A percentile compares a stretch with the other conserved stretches of the same genome.
These are phyloP conservation scores for Drosophila lutescens DNA, from an alignment of 2,888 invertebrate genomes.

Conservation along the genomic window DNA sequence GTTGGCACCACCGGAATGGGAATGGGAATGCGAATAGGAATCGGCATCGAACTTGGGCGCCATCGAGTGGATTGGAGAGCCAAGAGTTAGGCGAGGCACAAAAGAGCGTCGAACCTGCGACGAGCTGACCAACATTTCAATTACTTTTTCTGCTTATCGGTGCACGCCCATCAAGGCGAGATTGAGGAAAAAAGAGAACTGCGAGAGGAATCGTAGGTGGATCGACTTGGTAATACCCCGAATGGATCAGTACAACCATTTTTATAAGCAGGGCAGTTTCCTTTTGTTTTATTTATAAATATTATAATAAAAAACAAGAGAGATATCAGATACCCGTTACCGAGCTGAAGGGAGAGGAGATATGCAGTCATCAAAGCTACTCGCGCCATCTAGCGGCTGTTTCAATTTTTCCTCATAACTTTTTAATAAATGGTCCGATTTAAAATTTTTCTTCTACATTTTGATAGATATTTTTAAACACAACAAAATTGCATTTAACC, in stretches of 20 bases:
- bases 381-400: too few relatives aligned
- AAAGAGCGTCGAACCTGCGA: constrained; percentile 27
- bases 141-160: constrained; percentile 44
- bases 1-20: constrained; percentile 7
- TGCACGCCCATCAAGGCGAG: not conserved
- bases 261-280: not conserved
- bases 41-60: not conserved
- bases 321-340: too few relatives aligned
- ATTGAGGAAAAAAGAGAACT: not conserved
- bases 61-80: constrained; percentile 6
- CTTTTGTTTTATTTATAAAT: not conserved
- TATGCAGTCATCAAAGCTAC: too few relatives aligned
- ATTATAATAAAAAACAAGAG: too few relatives aligned
- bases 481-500: too few relatives aligned
- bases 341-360: too few relatives aligned
- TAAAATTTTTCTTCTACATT: too few relatives aligned
- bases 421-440: too few relatives aligned
- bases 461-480: too few relatives aligned
- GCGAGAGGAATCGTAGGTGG: too few relatives aligned
- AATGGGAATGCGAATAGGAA: not conserved
- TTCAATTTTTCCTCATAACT: too few relatives aligned
- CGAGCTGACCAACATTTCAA: constrained; percentile 61
- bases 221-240: not conserved
- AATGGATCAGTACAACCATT: not conserved
- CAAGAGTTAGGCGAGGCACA: constrained; percentile 11